Evolutionary conservation across 2,888 invertebrate genomes (phyloP).

Genomic region (Halictus ligatus): DNA sequence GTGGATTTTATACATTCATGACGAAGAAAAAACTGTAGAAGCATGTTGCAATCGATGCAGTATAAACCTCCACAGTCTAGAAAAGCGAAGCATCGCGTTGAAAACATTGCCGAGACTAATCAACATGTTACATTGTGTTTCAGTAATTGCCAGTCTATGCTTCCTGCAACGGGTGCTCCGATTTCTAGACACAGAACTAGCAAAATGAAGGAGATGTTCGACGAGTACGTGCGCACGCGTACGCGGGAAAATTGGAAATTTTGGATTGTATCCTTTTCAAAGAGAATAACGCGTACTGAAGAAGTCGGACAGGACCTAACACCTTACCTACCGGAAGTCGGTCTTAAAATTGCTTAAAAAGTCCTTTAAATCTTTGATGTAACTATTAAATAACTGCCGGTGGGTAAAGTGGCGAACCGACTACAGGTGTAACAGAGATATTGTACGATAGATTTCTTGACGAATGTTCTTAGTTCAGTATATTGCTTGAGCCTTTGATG

Average conservation of each 20-base stretch:
- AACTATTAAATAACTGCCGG: too few species aligned
- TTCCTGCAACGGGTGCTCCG: constrained; percentile 98
- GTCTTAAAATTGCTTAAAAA: too few species aligned
- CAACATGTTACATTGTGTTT: constrained; percentile 67
- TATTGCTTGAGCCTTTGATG: constrained; percentile 95
- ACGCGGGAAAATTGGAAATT: constrained; percentile 98
- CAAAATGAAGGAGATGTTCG: constrained; percentile 97
- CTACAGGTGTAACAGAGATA: neutral
- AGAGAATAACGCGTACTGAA: neutral
- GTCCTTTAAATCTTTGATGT: too few species aligned
- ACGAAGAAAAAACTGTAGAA: neutral
- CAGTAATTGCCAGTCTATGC: constrained; percentile 96
- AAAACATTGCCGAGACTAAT: neutral
- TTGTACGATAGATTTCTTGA: constrained; percentile 66
- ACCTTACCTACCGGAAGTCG: neutral
- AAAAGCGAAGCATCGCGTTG: neutral
- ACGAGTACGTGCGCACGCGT: constrained; percentile 93
- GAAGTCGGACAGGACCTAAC: neutral
- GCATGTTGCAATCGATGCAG: neutral
- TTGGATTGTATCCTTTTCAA: constrained; percentile 95
- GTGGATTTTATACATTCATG: neutral
- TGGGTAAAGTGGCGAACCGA: neutral
- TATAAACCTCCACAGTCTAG: neutral
- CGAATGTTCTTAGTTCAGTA: constrained; percentile 90
- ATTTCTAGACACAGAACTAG: constrained; percentile 95